Evolutionary conservation across 2,113 vertebrate genomes (phyloP), one percentile per base, ranked within the genome.

Genomic region (Murina feae): DNA sequence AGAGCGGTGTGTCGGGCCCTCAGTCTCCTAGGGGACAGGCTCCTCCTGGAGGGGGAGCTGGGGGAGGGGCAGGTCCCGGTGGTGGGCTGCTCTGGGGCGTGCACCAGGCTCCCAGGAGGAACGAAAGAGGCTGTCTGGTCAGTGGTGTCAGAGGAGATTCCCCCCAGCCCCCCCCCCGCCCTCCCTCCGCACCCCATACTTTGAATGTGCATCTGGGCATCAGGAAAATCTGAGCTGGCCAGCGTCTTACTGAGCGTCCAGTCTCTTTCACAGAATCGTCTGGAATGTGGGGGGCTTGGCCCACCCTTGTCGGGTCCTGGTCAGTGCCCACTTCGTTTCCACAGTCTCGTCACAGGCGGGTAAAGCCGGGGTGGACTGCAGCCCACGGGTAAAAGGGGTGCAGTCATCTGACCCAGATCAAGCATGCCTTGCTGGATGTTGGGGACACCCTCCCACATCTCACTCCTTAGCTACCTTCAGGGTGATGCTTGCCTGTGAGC

Each of bases 371-470:
- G 44, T n/a, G 4, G 74, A 44, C 44, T 7, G 49, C 32, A 21
- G 49, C 18, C 32, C 3, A 9, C 5, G 23, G 49, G 28, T 14
- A 37, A 23, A 23, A 21, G 1, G 47, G 49, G 76, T 35, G 49
- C 32, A 2, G 32, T 44, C 42, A 18, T 5, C 88, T 11, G 78
- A 6, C 88, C 39, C 44, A n/a, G 25, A 20, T 4, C 65, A 1
- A 6, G 55, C 23, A 2, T 4, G 0, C 1, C 30, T 51, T 9
- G 6, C 21, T n/a, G n/a, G 37, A 13, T 11, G 12, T 4, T 2
- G 44, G 25, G 75, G 25, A 51, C 1, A 0, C 5, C 6, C 4
- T 1, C 8, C 9, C 47, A 9, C 4, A 3, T 37, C 82, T 42
- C 28, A 42, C 25, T 76, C 18, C 32, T 20, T 4, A 9, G 66